Conservation (phyloP, 1,140 invertebrate species). For the Caerostris darwini region DNA sequence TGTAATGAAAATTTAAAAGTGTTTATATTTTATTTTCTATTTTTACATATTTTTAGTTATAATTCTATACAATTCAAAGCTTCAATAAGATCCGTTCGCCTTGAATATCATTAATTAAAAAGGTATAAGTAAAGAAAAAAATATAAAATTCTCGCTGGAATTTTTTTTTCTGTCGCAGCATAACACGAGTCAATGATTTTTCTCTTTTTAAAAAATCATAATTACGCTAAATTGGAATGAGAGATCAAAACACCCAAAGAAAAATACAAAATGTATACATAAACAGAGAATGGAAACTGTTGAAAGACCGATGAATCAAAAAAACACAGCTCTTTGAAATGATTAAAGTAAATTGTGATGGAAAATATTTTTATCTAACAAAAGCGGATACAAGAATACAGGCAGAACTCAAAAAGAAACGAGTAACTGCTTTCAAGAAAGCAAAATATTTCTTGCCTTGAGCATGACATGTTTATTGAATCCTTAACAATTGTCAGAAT, state of each 20-base stretch:
- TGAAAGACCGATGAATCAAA: neutral
- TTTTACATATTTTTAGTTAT: no score
- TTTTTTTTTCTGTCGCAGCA: neutral
- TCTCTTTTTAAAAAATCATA: neutral
- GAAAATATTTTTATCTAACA: constrained; percentile 20
- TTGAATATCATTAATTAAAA: neutral
- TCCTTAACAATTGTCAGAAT: constrained; percentile 50
- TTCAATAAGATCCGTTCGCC: neutral
- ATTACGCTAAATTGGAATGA: neutral
- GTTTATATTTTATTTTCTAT: no score
- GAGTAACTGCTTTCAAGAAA: constrained; percentile 6
- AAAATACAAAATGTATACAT: neutral
- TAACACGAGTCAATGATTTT: neutral
- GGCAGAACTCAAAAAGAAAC: neutral
- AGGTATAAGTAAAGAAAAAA: neutral
- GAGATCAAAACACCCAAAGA: neutral
- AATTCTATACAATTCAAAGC: no score
- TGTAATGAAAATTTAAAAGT: no score
- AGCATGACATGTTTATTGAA: constrained; percentile 57
- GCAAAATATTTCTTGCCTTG: neutral
- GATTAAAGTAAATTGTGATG: neutral
- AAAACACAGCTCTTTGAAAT: neutral
- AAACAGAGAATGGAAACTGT: neutral
- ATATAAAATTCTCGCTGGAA: neutral
- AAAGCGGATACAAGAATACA: constrained; percentile 23